phyloP scores from a whole-genome alignment of 2,888 invertebrate genomes.

The Drosophila prolongata region DNA sequence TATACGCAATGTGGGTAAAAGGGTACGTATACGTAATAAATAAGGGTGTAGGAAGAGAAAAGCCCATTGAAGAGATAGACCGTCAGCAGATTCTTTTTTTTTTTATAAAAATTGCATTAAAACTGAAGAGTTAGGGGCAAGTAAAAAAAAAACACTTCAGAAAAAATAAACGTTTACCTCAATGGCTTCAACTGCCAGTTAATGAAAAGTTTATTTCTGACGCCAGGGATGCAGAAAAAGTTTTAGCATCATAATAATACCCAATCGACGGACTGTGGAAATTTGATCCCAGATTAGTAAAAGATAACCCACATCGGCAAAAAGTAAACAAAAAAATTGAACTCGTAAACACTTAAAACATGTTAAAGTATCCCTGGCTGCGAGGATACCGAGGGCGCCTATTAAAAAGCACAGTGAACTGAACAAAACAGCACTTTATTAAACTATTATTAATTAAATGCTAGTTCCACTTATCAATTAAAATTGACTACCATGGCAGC shows the following conservation, averaged over 20 bases:
- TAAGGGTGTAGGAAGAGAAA: background rate
- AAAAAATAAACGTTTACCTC: conserved; percentile 29
- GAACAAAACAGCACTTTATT: conserved; percentile 44
- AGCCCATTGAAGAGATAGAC: conserved; percentile 17
- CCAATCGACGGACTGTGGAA: background rate
- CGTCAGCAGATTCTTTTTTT: conserved; percentile 15
- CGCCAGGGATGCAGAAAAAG: conserved; percentile 14
- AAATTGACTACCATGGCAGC: conserved; percentile 38
- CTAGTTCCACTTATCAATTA: conserved; percentile 53
- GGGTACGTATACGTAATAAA: conserved; percentile 52
- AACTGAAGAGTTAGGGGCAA: conserved; percentile 35
- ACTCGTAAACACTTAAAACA: background rate
- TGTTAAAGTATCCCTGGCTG: conserved; percentile 12
- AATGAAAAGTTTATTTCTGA: conserved; percentile 59
- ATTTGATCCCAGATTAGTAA: conserved; percentile 10
- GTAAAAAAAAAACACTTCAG: conserved; percentile 11
- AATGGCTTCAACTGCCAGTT: conserved; percentile 30
- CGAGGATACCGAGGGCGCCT: background rate
- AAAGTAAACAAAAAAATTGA: too few relatives aligned
- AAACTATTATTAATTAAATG: conserved; percentile 57
- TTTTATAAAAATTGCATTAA: conserved; percentile 56
- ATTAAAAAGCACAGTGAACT: conserved; percentile 32
- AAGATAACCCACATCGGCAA: background rate
- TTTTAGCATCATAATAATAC: conserved; percentile 2
- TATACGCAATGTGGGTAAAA: too few relatives aligned